Conservation (phyloP, 2,797 vertebrate genomes). For the Taeniopygia guttata region DNA sequence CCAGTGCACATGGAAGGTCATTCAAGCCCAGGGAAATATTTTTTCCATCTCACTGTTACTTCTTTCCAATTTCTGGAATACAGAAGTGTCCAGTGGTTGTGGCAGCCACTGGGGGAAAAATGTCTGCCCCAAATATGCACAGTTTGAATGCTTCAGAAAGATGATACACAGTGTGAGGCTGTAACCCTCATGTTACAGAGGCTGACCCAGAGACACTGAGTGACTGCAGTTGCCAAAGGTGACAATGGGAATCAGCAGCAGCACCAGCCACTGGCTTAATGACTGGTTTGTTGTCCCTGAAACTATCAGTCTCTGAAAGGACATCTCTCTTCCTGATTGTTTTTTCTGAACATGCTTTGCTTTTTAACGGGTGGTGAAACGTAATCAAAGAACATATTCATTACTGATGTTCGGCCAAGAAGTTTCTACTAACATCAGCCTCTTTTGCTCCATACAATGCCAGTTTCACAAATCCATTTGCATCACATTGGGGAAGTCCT, state of each 20-base stretch:
- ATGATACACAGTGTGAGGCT: not conserved
- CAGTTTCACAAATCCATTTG: slow-evolving; percentile 3
- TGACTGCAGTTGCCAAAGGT: not conserved
- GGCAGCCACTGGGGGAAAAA: not conserved
- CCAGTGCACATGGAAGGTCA: not conserved
- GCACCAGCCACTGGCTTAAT: not conserved
- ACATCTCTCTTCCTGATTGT: not conserved
- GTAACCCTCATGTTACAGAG: not conserved
- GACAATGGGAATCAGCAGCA: not conserved
- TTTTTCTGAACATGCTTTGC: not conserved
- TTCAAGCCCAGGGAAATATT: not conserved
- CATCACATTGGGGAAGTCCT: slow-evolving; percentile 10
- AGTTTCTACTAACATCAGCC: slow-evolving; percentile 19
- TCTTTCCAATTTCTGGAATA: not conserved
- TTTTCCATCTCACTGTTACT: not conserved
- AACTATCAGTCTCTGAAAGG: not conserved
- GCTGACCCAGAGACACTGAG: not conserved
- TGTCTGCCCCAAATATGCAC: not conserved
- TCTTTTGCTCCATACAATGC: not conserved
- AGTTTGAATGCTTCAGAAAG: not conserved
- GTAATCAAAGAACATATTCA: not conserved
- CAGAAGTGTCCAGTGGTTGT: not conserved
- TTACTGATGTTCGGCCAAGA: not conserved
- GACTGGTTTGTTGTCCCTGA: not conserved
- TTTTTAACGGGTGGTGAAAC: not conserved